A percentile compares a stretch with the other conserved stretches of the same genome.
Evolutionary conservation across 1,140 invertebrate species (phyloP).

Genomic region (Ceratina australensis): DNA sequence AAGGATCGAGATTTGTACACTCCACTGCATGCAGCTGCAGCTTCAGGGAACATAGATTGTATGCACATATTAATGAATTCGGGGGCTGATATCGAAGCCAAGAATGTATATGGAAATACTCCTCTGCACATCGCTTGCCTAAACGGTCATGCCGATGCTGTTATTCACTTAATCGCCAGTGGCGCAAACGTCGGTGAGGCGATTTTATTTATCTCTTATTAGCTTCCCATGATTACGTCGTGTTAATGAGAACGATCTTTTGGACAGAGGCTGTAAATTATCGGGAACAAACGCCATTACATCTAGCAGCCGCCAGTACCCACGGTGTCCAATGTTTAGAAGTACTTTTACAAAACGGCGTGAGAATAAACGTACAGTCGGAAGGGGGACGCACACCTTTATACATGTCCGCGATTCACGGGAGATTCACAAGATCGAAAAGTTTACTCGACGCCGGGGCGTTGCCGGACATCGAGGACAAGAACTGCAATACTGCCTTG

Average conservation of each 20-base stretch:
- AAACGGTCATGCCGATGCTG: conserved; percentile 81
- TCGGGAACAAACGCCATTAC: conserved; percentile 82
- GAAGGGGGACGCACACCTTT: conserved; percentile 83
- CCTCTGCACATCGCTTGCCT: conserved; percentile 84
- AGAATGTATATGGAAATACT: conserved; percentile 83
- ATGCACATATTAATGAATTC: conserved; percentile 80
- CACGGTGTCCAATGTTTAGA: conserved; percentile 83
- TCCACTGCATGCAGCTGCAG: conserved; percentile 84
- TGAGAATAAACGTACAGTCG: conserved; percentile 81
- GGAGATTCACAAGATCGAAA: conserved; percentile 84
- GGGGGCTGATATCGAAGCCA: conserved; percentile 81
- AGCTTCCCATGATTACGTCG: not conserved
- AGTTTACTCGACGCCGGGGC: conserved; percentile 80
- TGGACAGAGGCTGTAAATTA: conserved; percentile 74
- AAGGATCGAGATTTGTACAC: conserved; percentile 78
- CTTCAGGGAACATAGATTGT: conserved; percentile 80
- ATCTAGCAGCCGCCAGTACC: conserved; percentile 83
- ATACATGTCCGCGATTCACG: conserved; percentile 85
- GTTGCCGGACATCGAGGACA: conserved; percentile 78
- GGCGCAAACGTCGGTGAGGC: conserved; percentile 53
- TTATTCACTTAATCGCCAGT: conserved; percentile 74
- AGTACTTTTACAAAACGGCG: conserved; percentile 80
- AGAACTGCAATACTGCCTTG: conserved; percentile 80
- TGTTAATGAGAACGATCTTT: conserved; percentile 10
- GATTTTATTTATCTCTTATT: not conserved